Evolutionary conservation across 2,888 invertebrate genomes (phyloP), one percentile per base, ranked within the genome.

Genomic region (Rhamnusium bicolor): DNA sequence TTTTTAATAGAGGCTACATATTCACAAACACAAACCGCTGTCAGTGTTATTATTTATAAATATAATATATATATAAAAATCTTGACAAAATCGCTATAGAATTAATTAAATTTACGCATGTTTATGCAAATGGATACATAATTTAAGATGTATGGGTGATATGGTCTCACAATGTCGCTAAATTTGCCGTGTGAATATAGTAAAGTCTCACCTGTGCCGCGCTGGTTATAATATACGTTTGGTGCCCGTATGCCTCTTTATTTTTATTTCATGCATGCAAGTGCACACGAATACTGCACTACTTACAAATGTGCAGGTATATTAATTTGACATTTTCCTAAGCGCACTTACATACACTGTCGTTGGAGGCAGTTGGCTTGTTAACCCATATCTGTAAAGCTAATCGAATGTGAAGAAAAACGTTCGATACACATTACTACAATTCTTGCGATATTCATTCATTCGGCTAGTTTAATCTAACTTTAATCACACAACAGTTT

Each of bases 101-200:
- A 68, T 68, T 68, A 68, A 68, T 68, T 54, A 60, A 18, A 58
- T 10, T 68, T 68, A 68, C 68, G 68, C 68, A 46, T 68, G 68
- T 68, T 68, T 68, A 68, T 68, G 68, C 49, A 58, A 68, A 68
- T 68, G 12, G 10, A 10, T 32, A 51, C 58, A 68, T 68, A 68
- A 68, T 60, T 80, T 72, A 74, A 78, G 79, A 71, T 61, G 61
- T 56, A 67, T 63, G 63, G 68, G 73, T 73, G 76, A 78, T 76
- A 76, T 63, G 71, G 70, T 65, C 68, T 58, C 72, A 69, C 76
- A 69, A 76, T 76, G 76, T 72, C 72, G 76, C 68, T 76, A 74
- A 76, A 78, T 70, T 75, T 73, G 72, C 71, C 29, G 67, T 46
- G 51, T 21, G 63, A 27, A n/a, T 29, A 49, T 12, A 51, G 47